Percentiles rank a stretch among this genome's conserved stretches.
These are phyloP conservation scores for Lepeophtheirus salmonis DNA, from an alignment of 1,140 invertebrate genomes.

Conservation along the genomic window DNA sequence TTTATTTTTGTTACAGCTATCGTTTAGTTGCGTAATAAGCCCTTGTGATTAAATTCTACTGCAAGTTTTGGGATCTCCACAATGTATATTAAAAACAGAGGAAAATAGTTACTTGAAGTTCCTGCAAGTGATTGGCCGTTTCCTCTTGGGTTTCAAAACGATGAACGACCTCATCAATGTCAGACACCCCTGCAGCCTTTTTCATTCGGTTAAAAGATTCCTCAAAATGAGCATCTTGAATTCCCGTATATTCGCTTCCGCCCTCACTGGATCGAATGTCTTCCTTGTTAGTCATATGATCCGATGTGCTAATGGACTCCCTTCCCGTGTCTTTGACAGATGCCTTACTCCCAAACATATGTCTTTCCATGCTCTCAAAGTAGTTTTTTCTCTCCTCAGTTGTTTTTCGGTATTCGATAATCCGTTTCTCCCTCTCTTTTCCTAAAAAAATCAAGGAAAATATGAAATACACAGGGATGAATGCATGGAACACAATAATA, in stretches of 20 bases:
- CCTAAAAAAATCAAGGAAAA: slow-evolving; percentile 5
- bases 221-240: slow-evolving; percentile 6
- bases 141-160: slow-evolving; percentile 17
- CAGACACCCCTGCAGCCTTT: slow-evolving; percentile 15
- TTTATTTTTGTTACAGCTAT: too few species aligned
- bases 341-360: slow-evolving; percentile 14
- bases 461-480: neutral
- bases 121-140: slow-evolving; percentile 11
- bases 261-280: neutral
- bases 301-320: slow-evolving; percentile 13
- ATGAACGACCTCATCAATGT: slow-evolving; percentile 15
- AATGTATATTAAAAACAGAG: too few species aligned
- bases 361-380: slow-evolving; percentile 18
- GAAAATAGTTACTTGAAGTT: slow-evolving; percentile 12
- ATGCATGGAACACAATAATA: neutral
- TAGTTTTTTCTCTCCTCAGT: slow-evolving; percentile 18
- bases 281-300: neutral
- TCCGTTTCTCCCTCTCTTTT: slow-evolving; percentile 2
- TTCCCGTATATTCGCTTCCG: neutral
- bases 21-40: too few species aligned
- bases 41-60: too few species aligned
- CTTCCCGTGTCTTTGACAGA: slow-evolving; percentile 10
- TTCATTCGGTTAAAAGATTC: slow-evolving; percentile 16
- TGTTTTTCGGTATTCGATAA: slow-evolving; percentile 11
- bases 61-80: too few species aligned